Conservation (phyloP, 2,888 invertebrate genomes). For the Drosophila neoperkinsi region DNA sequence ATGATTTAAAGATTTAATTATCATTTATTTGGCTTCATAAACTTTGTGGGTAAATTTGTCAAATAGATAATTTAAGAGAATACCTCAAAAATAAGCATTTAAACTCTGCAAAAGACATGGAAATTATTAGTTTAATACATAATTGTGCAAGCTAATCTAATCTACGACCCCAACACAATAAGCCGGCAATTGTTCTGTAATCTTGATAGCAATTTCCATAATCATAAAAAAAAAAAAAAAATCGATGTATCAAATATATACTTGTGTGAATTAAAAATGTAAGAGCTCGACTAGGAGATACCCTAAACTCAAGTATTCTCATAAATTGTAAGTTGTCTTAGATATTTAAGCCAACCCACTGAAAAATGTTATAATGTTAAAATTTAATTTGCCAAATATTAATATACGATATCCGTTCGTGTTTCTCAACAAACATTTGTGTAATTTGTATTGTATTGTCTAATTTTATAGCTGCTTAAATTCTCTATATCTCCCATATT, state of each 20-base stretch:
- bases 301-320: not conserved
- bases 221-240: not conserved
- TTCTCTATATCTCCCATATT: not conserved
- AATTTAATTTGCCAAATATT: not conserved
- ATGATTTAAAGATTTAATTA: not conserved
- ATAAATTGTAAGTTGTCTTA: not conserved
- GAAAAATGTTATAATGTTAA: not conserved
- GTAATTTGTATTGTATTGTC: not conserved
- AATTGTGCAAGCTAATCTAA: not conserved
- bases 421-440: not conserved
- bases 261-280: not conserved
- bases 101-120: not conserved
- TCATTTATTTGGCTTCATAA: not conserved
- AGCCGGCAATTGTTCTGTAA: not conserved
- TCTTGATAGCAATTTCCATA: not conserved
- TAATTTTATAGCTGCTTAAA: not conserved
- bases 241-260: not conserved
- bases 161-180: not conserved
- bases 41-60: not conserved
- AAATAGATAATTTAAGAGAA: not conserved
- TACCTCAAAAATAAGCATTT: not conserved
- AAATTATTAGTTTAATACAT: not conserved
- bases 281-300: not conserved
- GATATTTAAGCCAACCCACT: not conserved
- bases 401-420: not conserved